These are phyloP conservation scores for Bagarius yarrelli DNA, from an alignment of 2,113 vertebrate species.

Conservation along the genomic window DNA sequence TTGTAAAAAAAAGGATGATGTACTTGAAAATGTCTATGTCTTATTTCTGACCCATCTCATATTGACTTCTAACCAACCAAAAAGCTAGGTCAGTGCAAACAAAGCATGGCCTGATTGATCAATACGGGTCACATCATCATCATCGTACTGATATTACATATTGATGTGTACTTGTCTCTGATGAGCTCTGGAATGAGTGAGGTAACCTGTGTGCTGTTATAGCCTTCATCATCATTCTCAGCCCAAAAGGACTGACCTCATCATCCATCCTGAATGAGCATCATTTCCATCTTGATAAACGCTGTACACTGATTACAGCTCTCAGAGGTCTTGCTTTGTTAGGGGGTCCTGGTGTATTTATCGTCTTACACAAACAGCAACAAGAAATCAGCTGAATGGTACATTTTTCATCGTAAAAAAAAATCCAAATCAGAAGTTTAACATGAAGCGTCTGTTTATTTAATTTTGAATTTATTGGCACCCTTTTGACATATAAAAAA, in stretches of 20 bases:
- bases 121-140: conserved; percentile 41
- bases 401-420: too few relatives aligned
- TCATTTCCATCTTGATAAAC: conserved; percentile 31
- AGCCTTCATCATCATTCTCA: conserved; percentile 36
- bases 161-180: conserved; percentile 41
- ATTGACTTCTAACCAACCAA: conserved; percentile 15
- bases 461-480: too few relatives aligned
- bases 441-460: too few relatives aligned
- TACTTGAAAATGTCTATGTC: not conserved
- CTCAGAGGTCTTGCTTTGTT: conserved; percentile 9
- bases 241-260: conserved; percentile 32
- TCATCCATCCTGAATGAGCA: conserved; percentile 22
- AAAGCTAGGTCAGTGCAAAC: not conserved
- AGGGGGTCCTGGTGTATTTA: not conserved
- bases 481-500: too few relatives aligned
- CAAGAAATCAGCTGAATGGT: conserved; percentile 16
- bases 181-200: conserved; percentile 12
- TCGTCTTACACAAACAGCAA: not conserved
- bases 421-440: not conserved
- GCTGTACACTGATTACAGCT: conserved; percentile 24
- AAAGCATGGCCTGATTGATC: conserved; percentile 14
- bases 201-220: conserved; percentile 30
- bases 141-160: conserved; percentile 44
- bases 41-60: not conserved
- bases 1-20: not conserved